Base-by-base conservation (phyloP, 2,113 vertebrate species). In the Sisor rabdophorus region DNA sequence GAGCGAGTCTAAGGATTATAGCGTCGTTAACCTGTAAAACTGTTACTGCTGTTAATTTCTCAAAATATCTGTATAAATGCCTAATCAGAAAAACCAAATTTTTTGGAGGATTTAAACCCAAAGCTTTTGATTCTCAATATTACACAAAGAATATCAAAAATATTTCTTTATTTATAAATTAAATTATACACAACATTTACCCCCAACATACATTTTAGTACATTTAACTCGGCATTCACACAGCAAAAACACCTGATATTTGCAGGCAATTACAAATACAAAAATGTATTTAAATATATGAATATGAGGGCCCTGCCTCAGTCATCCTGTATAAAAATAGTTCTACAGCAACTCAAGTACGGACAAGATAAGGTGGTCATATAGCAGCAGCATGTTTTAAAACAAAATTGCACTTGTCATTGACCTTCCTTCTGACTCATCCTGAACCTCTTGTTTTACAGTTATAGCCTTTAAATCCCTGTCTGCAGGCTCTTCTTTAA, bases 101-200 rank as follows among this genome's bases (percentile, higher is more conserved):
- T 71, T 50, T 74, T 77, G 22, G 20, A 61, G 58, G 50, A 64
- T 70, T 83, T 50, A 60, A 61, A 73, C 75, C 20, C 81, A 76
- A 47, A 80, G 36, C 59, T 73, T 92, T 90, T 89, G 91, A 92
- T 92, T 91, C 95, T 93, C 94, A 96, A 91, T 87, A 88, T 93
- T 92, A 96, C 93, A 95, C 94, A 93, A 94, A 91, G 91, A 87
- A 93, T 97, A 95, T 93, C 92, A 96, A 98, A 98, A 98, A 98
- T 97, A 97, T 91, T 44, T 78, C 90, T 97, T 98, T 97, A 97
- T 98, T 95, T 95, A 97, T 97, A 97, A 97, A 97, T 98, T 97
- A 91, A 91, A 88, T 88, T 80, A 87, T 90, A 82, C 90, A 90
- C 86, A 44, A 94, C 91, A 94, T 87, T 87, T 88, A 63, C 83